These are phyloP conservation scores for Prochilodus magdalenae DNA, from an alignment of 2,113 vertebrate genomes.

Conservation along the genomic window DNA sequence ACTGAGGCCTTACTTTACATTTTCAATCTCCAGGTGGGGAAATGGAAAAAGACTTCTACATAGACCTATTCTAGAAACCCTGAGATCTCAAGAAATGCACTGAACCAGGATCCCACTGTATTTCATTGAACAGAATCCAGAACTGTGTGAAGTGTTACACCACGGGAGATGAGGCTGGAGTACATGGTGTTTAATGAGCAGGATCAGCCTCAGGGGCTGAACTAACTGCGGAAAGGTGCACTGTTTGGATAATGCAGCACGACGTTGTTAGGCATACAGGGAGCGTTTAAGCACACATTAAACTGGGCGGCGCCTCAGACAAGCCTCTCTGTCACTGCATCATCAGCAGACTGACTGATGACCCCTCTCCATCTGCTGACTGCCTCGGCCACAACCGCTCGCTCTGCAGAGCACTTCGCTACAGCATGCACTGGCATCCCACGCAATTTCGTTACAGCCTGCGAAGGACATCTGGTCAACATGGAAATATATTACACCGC, in stretches of 20 bases:
- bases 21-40: too few species aligned
- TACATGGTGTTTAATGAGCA: background rate
- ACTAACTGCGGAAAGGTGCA: slow-evolving; percentile 1
- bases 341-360: slow-evolving; percentile 25
- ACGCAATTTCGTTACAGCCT: background rate
- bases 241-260: background rate
- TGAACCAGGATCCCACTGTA: too few species aligned
- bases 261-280: slow-evolving; percentile 10
- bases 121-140: background rate
- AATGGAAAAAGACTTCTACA: too few species aligned
- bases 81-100: too few species aligned
- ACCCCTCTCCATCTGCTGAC: slow-evolving; percentile 18
- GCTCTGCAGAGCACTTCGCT: background rate
- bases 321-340: slow-evolving; percentile 11
- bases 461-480: background rate
- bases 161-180: background rate
- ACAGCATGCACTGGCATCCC: background rate
- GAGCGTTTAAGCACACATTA: slow-evolving; percentile 6
- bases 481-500: background rate
- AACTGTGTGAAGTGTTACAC: background rate
- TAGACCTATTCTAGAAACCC: too few species aligned
- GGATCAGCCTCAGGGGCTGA: slow-evolving; percentile 7
- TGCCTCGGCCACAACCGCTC: background rate
- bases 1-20: too few species aligned
- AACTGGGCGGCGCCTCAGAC: slow-evolving; percentile 34